Evolutionary conservation across 2,113 vertebrate genomes (phyloP).

Genomic region (Onychostruthus taczanowskii): DNA sequence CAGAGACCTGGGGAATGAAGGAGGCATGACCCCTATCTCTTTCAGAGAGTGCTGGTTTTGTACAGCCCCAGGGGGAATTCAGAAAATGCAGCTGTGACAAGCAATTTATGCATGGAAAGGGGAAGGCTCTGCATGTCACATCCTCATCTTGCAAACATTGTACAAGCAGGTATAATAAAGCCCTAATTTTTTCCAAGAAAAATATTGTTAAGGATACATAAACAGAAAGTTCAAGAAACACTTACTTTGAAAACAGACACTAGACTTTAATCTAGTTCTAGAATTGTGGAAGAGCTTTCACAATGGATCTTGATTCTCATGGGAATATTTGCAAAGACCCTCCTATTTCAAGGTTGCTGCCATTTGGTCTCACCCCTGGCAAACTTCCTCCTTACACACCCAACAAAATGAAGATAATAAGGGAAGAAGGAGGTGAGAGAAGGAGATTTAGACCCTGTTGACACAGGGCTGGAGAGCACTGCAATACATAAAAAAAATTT

Average conservation of each 20-base stretch:
- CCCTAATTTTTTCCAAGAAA: not conserved
- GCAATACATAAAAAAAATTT: not conserved
- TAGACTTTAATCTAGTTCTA: not conserved
- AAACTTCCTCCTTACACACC: not conserved
- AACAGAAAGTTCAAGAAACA: not conserved
- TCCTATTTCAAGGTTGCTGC: not conserved
- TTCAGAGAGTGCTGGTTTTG: not conserved
- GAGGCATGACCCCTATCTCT: not conserved
- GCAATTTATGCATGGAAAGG: not conserved
- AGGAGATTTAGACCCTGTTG: not conserved
- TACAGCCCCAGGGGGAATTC: not conserved
- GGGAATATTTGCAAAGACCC: constrained; percentile 11
- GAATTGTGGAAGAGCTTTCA: not conserved
- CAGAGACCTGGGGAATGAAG: not conserved
- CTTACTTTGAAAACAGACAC: not conserved
- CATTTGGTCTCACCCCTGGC: not conserved
- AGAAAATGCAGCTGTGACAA: not conserved
- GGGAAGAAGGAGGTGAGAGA: not conserved
- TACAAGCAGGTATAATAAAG: not conserved
- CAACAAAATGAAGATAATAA: not conserved
- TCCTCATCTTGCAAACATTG: not conserved
- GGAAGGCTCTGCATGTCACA: not conserved
- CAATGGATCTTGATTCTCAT: not conserved
- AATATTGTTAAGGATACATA: not conserved
- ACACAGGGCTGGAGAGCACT: not conserved